A percentile compares a stretch with the other conserved stretches of the same genome.
Conservation (phyloP, 2,797 vertebrate species). For the Esox lucius region DNA sequence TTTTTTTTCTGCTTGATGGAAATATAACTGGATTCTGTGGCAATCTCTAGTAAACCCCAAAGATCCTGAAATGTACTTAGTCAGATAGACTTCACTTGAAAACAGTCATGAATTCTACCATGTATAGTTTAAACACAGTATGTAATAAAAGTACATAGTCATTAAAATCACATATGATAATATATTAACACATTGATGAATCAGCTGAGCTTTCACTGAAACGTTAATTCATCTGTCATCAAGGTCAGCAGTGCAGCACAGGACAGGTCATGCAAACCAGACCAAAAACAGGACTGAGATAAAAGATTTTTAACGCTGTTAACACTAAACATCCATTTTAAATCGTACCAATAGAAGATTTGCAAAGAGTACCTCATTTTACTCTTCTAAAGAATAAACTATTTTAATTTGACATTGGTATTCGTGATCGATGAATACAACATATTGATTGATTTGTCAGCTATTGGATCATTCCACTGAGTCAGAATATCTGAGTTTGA, state of each 20-base stretch:
- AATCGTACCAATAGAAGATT: conserved; percentile 15
- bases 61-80: conserved; percentile 9
- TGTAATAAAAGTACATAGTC: conserved; percentile 28
- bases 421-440: not conserved
- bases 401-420: not conserved
- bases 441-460: conserved; percentile 63
- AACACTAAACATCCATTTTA: conserved; percentile 34
- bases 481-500: conserved; percentile 20
- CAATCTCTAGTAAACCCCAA: not conserved
- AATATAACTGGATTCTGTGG: not conserved
- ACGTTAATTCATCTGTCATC: conserved; percentile 45
- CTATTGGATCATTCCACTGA: conserved; percentile 60
- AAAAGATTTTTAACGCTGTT: conserved; percentile 3
- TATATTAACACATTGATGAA: conserved; percentile 32
- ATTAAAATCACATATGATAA: conserved; percentile 33
- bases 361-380: conserved; percentile 22
- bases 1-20: not conserved
- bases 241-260: conserved; percentile 72
- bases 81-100: conserved; percentile 65
- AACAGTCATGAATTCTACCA: conserved; percentile 49
- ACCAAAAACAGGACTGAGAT: conserved; percentile 32
- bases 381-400: conserved; percentile 15
- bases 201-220: conserved; percentile 10
- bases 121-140: conserved; percentile 49
- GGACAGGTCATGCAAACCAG: conserved; percentile 57